Evolutionary conservation across 2,797 vertebrate species (phyloP).

Genomic region (Crocodylus rhombifer): DNA sequence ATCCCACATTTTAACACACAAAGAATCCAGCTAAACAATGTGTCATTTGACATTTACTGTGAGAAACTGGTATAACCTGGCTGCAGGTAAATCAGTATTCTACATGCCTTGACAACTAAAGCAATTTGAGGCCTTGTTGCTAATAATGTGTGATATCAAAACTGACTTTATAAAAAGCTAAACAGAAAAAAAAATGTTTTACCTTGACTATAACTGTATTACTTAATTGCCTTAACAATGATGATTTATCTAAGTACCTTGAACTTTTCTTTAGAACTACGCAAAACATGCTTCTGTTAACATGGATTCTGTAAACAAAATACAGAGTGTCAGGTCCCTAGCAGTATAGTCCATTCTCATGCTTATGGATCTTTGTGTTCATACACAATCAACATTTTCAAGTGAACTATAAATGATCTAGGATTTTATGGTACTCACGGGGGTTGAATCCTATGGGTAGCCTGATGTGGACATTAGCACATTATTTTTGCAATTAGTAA

Average conservation of each 20-base stretch:
- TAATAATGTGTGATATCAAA: no score
- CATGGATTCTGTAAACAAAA: background rate
- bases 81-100: background rate
- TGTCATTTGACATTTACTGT: background rate
- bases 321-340: background rate
- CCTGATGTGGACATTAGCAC: no score
- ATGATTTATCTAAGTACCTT: background rate
- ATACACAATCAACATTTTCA: background rate
- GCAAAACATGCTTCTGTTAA: background rate
- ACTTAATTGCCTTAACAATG: background rate
- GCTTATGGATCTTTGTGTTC: background rate
- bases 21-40: background rate
- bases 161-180: no score
- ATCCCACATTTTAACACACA: background rate
- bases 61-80: background rate
- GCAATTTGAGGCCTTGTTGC: background rate
- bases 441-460: no score
- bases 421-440: background rate
- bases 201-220: background rate
- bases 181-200: background rate
- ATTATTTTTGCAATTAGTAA: no score
- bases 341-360: background rate
- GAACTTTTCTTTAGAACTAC: background rate
- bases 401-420: background rate
- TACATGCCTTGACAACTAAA: background rate